Evolutionary conservation across 2,888 invertebrate genomes (phyloP).

Genomic region (Cheilosia urbana): DNA sequence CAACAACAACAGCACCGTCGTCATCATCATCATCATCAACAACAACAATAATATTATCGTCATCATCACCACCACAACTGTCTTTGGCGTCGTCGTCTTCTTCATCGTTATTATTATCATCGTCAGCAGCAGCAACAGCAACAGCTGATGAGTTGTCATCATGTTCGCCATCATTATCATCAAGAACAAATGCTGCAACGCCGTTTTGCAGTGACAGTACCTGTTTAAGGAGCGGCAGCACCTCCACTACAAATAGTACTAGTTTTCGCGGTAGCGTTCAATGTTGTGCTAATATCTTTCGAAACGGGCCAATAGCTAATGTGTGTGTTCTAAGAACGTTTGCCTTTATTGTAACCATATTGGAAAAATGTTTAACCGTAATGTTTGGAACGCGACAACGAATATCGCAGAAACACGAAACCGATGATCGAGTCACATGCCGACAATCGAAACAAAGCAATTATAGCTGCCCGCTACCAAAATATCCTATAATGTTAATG

Average conservation of each 20-base stretch:
- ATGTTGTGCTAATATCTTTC: slow-evolving; percentile 35
- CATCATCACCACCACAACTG: slow-evolving; percentile 12
- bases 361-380: slow-evolving; percentile 59
- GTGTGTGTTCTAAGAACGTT: slow-evolving; percentile 64
- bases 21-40: slow-evolving; percentile 21
- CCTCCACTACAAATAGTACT: slow-evolving; percentile 37
- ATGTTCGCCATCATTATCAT: slow-evolving; percentile 39
- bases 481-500: slow-evolving; percentile 50
- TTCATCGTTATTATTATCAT: slow-evolving; percentile 41
- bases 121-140: slow-evolving; percentile 15
- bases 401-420: slow-evolving; percentile 40
- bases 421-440: slow-evolving; percentile 41
- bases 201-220: slow-evolving; percentile 44
- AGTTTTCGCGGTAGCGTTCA: slow-evolving; percentile 53
- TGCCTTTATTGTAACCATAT: slow-evolving; percentile 42
- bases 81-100: slow-evolving; percentile 34
- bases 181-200: slow-evolving; percentile 57
- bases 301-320: slow-evolving; percentile 21
- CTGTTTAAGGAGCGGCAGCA: slow-evolving; percentile 22
- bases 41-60: slow-evolving; percentile 17
- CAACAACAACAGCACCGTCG: slow-evolving; percentile 16
- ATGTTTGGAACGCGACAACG: slow-evolving; percentile 54
- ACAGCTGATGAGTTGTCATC: slow-evolving; percentile 10
- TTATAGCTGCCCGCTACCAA: slow-evolving; percentile 45
- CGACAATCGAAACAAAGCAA: slow-evolving; percentile 45